Evolutionary conservation across 2,113 vertebrate genomes (phyloP).

Genomic region (Psettodes erumei): DNA sequence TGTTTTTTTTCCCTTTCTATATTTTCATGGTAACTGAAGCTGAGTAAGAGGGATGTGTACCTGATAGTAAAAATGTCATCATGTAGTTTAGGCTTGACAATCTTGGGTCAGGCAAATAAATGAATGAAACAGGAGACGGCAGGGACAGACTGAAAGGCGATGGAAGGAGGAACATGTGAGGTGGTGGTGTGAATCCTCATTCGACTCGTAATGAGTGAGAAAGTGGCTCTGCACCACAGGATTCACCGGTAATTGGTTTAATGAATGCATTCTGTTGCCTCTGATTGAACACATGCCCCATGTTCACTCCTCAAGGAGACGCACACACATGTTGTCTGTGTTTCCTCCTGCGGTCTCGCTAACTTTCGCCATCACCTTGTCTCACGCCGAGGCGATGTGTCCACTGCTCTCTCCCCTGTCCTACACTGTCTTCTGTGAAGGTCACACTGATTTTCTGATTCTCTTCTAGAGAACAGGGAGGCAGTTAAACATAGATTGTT

Average conservation of each 20-base stretch:
- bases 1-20: conserved; percentile 15
- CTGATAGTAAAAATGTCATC: neutral
- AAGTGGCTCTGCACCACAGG: conserved; percentile 65
- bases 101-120: conserved; percentile 7
- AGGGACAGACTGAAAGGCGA: conserved; percentile 30
- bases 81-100: conserved; percentile 18
- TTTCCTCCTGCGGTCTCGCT: conserved; percentile 28
- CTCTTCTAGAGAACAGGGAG: conserved; percentile 20
- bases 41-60: neutral
- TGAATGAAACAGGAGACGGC: conserved; percentile 24
- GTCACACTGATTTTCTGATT: conserved; percentile 40
- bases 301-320: conserved; percentile 51
- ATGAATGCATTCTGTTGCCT: conserved; percentile 79
- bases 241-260: conserved; percentile 77
- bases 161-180: conserved; percentile 37
- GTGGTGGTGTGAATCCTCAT: conserved; percentile 61
- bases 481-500: conserved; percentile 43
- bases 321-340: conserved; percentile 28
- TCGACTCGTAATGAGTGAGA: conserved; percentile 68
- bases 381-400: conserved; percentile 10
- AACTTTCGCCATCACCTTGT: conserved; percentile 33
- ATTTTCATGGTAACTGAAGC: conserved; percentile 10
- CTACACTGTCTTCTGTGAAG: conserved; percentile 33
- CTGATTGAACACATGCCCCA: conserved; percentile 71
- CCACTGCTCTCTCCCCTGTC: conserved; percentile 16